Percentiles rank a stretch among this genome's conserved stretches.
phyloP scores from a whole-genome alignment of 2,797 vertebrate genomes.

The Diceros bicornis region DNA sequence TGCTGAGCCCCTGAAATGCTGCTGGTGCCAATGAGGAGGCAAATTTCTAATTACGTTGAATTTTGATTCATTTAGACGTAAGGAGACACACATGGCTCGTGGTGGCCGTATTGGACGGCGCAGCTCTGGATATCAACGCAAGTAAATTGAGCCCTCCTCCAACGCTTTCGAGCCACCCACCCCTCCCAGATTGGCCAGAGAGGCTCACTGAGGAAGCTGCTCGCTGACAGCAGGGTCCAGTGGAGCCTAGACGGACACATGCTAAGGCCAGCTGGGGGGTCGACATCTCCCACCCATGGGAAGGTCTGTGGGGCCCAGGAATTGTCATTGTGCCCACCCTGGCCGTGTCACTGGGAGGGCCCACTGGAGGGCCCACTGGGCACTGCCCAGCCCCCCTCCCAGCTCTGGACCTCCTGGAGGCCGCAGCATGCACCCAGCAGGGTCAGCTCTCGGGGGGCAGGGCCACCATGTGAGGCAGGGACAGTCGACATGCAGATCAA shows the following conservation, averaged over 20 bases:
- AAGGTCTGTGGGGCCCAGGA: neutral
- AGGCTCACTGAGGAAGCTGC: neutral
- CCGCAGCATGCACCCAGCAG: rapidly evolving
- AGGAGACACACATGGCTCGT: rapidly evolving
- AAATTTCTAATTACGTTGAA: rapidly evolving
- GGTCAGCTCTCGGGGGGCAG: neutral
- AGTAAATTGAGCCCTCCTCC: too few species aligned
- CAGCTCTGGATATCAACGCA: rapidly evolving
- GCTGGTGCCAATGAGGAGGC: rapidly evolving
- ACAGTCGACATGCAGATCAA: rapidly evolving
- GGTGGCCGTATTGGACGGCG: rapidly evolving
- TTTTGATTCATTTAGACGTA: neutral
- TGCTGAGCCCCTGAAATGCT: neutral
- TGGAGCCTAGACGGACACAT: rapidly evolving
- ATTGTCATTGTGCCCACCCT: too few species aligned
- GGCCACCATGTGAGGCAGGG: rapidly evolving
- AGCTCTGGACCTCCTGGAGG: neutral
- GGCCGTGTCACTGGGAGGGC: too few species aligned
- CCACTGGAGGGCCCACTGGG: too few species aligned
- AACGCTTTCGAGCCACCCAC: neutral
- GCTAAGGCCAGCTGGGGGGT: rapidly evolving
- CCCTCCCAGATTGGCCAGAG: neutral
- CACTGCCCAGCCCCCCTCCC: neutral
- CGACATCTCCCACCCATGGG: neutral
- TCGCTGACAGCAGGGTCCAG: too few species aligned